A percentile compares a stretch with the other conserved stretches of the same genome.
Conservation (phyloP, 1,140 invertebrate species). For the Drosophila saltans region DNA sequence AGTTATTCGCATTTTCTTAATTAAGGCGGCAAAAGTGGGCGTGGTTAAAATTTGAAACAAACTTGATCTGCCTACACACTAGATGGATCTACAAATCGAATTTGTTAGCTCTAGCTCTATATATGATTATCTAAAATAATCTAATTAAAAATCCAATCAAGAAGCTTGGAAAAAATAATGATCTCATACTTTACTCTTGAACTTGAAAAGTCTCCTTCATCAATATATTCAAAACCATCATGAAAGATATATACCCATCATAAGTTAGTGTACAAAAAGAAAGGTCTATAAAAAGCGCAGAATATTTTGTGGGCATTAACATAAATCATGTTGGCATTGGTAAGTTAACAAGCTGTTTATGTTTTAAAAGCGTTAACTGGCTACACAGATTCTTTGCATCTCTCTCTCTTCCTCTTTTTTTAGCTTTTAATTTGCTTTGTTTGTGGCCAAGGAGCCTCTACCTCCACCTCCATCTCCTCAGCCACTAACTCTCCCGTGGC, state of each 20-base stretch:
- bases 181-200: no score
- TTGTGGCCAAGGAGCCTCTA: not conserved
- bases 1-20: no score
- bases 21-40: no score
- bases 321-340: constrained; percentile 78
- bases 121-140: no score
- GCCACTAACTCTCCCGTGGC: constrained; percentile 37
- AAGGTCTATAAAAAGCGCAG: constrained; percentile 69
- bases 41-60: no score
- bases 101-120: no score
- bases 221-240: no score
- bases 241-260: not conserved
- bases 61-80: no score
- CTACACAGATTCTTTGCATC: not conserved
- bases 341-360: constrained; percentile 49
- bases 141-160: no score
- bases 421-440: constrained; percentile 13
- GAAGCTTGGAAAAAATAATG: no score
- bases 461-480: constrained; percentile 21
- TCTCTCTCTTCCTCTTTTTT: constrained; percentile 6
- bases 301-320: constrained; percentile 72
- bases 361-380: constrained; percentile 21
- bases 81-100: no score
- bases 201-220: no score
- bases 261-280: constrained; percentile 15